Evolutionary conservation across 2,797 vertebrate genomes (phyloP).

Genomic region (Urophycis tenuis): DNA sequence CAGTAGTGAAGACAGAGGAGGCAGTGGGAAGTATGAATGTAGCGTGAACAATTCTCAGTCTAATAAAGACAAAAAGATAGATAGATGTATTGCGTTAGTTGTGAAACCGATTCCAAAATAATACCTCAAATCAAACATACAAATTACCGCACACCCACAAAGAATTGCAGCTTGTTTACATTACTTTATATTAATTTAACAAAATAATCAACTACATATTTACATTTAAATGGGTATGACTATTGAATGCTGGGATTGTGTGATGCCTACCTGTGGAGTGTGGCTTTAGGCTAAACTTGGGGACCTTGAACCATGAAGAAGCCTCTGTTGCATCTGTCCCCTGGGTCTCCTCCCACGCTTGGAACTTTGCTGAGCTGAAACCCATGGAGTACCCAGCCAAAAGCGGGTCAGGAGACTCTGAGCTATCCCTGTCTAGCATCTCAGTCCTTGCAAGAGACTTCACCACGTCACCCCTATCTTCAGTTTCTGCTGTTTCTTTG

Average conservation of each 20-base stretch:
- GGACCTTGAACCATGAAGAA: constrained; percentile 75
- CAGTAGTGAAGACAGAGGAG: background rate
- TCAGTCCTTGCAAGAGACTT: constrained; percentile 69
- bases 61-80: constrained; percentile 44
- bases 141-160: background rate
- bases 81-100: constrained; percentile 6
- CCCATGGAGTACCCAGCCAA: constrained; percentile 46
- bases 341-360: constrained; percentile 52
- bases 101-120: background rate
- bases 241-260: background rate
- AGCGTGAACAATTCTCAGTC: constrained; percentile 34
- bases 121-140: background rate
- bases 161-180: background rate
- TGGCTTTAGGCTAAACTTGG: constrained; percentile 75
- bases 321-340: constrained; percentile 67
- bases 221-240: background rate
- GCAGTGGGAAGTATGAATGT: constrained; percentile 26
- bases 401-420: constrained; percentile 50
- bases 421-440: constrained; percentile 65
- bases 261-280: constrained; percentile 64
- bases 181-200: background rate
- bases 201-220: background rate
- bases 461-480: constrained; percentile 41
- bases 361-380: constrained; percentile 53
- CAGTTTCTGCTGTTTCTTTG: background rate